phyloP scores from a whole-genome alignment of 92 coral and sea anemone genomes.

The Siderastrea siderea region DNA sequence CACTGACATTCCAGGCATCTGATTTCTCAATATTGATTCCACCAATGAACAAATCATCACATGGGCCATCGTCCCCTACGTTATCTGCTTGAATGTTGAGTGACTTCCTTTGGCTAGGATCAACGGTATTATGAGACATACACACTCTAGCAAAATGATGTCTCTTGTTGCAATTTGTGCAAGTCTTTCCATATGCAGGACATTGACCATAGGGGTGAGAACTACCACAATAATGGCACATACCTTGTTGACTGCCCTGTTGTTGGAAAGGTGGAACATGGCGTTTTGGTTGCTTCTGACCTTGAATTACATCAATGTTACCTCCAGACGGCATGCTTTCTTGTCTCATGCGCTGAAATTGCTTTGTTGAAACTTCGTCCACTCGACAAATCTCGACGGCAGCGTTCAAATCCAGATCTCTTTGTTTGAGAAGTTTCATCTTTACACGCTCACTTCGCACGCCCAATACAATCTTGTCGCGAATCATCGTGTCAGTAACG shows the following conservation, averaged over 20 bases:
- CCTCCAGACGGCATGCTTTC: background rate
- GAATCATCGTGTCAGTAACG: background rate
- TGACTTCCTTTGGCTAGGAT: background rate
- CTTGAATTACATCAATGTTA: constrained; percentile 7
- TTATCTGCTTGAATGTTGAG: constrained; percentile 1
- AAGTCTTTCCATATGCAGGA: constrained; percentile 35
- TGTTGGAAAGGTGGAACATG: background rate
- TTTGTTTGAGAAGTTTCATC: background rate
- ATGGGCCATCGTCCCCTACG: background rate
- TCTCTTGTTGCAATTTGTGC: constrained; percentile 30
- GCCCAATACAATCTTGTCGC: background rate
- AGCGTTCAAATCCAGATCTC: background rate
- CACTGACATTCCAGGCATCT: constrained; percentile 4
- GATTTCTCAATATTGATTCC: constrained; percentile 1
- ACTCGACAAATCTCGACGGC: constrained; percentile 17
- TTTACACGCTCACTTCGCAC: background rate
- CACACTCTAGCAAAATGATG: constrained; percentile 55
- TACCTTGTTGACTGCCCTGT: background rate
- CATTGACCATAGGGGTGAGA: constrained; percentile 13
- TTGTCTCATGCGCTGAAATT: background rate
- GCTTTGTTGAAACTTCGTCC: background rate
- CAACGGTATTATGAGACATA: background rate
- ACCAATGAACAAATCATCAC: background rate
- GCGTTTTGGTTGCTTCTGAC: background rate
- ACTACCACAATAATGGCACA: constrained; percentile 36